A percentile compares a stretch with the other conserved stretches of the same genome.
These are phyloP conservation scores for Anoplopoma fimbria DNA, from an alignment of 2,113 vertebrate genomes.

Conservation along the genomic window DNA sequence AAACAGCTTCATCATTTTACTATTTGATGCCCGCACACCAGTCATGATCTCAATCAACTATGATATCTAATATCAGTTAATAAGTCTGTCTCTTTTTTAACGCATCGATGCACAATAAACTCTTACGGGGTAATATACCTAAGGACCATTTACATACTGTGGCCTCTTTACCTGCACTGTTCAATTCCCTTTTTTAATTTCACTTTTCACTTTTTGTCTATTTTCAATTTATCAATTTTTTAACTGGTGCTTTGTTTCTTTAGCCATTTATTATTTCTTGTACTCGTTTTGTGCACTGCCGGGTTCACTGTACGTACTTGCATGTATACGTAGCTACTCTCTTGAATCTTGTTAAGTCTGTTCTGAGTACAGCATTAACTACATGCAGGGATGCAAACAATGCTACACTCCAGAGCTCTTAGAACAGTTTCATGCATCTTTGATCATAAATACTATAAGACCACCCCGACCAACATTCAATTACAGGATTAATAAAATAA, in stretches of 20 bases:
- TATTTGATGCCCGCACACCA: background rate
- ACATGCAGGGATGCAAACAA: background rate
- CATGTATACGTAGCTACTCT: no score
- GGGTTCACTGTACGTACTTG: no score
- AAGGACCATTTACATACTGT: no score
- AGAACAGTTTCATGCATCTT: background rate
- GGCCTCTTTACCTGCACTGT: no score
- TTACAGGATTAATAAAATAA: constrained; percentile 17
- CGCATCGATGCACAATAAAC: no score
- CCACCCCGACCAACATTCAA: background rate
- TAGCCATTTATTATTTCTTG: no score
- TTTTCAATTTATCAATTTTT: no score
- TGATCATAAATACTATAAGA: background rate
- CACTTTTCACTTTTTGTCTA: no score
- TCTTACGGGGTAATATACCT: no score
- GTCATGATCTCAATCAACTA: background rate
- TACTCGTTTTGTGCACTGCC: no score
- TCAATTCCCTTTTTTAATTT: no score
- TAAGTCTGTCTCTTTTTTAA: background rate
- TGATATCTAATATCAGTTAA: background rate
- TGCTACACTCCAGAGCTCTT: background rate
- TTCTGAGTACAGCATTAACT: background rate
- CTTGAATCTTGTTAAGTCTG: background rate
- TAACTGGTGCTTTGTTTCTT: no score
- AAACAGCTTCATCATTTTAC: background rate